Conservation (phyloP, 2,113 vertebrate genomes). For the Cebidichthys violaceus region DNA sequence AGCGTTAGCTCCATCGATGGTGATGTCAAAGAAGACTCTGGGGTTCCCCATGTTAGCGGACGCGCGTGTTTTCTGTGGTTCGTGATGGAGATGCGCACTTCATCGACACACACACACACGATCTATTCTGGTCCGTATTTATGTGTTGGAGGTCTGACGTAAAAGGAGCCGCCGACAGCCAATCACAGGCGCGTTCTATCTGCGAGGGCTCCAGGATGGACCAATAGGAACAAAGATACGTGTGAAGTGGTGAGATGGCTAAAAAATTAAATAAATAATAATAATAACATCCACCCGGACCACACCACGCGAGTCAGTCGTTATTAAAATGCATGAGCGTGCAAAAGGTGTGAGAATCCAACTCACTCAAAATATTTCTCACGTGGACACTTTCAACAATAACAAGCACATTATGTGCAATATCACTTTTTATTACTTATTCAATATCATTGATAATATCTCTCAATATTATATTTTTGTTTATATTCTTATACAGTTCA, state of each 20-base stretch:
- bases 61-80: neutral
- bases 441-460: neutral
- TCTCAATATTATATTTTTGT: too few species aligned
- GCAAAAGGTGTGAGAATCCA: too few species aligned
- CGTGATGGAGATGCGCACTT: neutral
- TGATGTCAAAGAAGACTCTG: slow-evolving; percentile 85
- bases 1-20: slow-evolving; percentile 40
- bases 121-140: neutral
- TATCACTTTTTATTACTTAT: too few species aligned
- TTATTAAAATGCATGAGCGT: too few species aligned
- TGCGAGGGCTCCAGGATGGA: neutral
- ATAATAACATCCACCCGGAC: too few species aligned
- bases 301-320: too few species aligned
- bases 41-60: slow-evolving; percentile 79
- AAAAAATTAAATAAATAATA: neutral
- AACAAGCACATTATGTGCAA: neutral
- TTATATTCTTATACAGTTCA: too few species aligned
- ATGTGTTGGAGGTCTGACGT: neutral
- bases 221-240: slow-evolving; percentile 28
- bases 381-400: neutral
- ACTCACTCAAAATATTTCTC: too few species aligned
- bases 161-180: neutral
- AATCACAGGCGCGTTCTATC: slow-evolving; percentile 25
- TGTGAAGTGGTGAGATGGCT: neutral
- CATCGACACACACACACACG: neutral